Evolutionary conservation across 1,140 invertebrate genomes (phyloP), one percentile per base, ranked within the genome.

Genomic region (Brachionus rotundiformis): DNA sequence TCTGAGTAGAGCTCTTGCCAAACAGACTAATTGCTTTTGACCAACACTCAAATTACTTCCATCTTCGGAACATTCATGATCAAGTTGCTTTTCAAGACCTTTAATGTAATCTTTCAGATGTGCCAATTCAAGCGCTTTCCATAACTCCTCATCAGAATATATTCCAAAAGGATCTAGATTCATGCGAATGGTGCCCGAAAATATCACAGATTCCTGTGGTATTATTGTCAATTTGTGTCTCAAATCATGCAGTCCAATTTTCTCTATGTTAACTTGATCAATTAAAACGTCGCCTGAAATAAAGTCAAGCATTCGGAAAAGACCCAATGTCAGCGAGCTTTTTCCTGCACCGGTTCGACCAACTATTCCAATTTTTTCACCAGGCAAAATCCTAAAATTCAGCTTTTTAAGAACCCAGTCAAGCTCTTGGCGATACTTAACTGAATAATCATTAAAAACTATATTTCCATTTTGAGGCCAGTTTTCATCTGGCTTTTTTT

Each of bases 151-250:
- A 84, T 96, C 94, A 39, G 86, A 87, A 84, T 92, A 92, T 31
- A 89, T 82, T 25, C 92, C 90, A 84, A 95, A 85, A 3, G 91
- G 90, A 85, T 91, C 91, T 61, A 91, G 85, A 86, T 91, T 91
- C n/a, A 84, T 81, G 65, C 89, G 90, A 82, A 95, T 86, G 39
- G 92, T 92, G 68, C 94, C 94, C 29, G 93, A 93, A 88, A 95
- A 95, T 71, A 96, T 88, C 79, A 95, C 92, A 2, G 94, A 94
- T 90, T 96, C 94, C 87, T 95, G 95, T 0, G 94, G 94, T 83
- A 96, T 95, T 83, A 95, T 95, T 25, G 93, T 92, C 39, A 95
- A 91, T 82, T 91, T 91, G 8, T 90, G 90, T 8, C 94, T 88
- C 1, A 94, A 86, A 83, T 92, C 90, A 82, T 92, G 90, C 6